phyloP scores from a whole-genome alignment of 2,113 vertebrate species.

The Nibea coibor region DNA sequence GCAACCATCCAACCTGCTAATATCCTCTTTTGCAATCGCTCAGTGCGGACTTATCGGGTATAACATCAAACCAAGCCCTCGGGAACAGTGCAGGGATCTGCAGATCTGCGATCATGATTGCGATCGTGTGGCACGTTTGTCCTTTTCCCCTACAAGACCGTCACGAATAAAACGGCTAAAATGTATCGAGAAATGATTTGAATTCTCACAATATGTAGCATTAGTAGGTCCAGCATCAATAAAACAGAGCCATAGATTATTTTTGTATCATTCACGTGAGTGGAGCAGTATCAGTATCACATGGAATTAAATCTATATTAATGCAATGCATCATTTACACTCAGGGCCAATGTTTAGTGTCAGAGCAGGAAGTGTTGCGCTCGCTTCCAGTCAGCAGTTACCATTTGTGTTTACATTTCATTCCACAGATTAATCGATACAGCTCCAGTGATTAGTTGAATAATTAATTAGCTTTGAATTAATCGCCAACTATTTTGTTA shows the following conservation, averaged over 20 bases:
- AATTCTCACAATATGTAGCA: not conserved
- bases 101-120: not conserved
- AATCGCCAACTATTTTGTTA: too few relatives aligned
- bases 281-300: not conserved
- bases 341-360: not conserved
- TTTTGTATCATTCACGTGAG: not conserved
- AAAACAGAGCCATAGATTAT: not conserved
- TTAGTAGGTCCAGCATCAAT: not conserved
- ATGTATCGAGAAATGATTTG: not conserved
- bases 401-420: not conserved
- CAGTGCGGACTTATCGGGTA: not conserved
- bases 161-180: not conserved
- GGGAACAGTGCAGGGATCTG: not conserved
- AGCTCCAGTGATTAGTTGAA: too few relatives aligned
- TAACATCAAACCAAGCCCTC: conserved; percentile 8
- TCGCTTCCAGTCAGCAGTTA: not conserved
- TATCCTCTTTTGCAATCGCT: conserved; percentile 13
- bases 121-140: not conserved
- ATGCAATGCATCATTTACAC: not conserved
- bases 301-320: not conserved
- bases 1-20: not conserved
- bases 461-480: too few relatives aligned
- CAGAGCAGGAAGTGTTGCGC: not conserved
- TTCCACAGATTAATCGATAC: not conserved
- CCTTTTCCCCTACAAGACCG: not conserved